A percentile compares a stretch with the other conserved stretches of the same genome.
phyloP scores from a whole-genome alignment of 1,140 invertebrate genomes.

The Geopemphigus sp. region DNA sequence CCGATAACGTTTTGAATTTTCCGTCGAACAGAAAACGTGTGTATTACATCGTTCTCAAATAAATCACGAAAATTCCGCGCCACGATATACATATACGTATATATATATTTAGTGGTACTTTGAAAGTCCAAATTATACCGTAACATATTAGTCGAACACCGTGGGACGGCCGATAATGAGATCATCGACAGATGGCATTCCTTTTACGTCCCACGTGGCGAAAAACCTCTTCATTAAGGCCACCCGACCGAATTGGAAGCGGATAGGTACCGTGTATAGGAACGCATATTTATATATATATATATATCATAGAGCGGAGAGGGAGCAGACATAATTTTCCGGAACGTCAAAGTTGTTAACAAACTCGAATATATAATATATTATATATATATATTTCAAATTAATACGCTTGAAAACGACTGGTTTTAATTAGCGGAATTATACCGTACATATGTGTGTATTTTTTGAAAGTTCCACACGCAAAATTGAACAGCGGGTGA shows the following conservation, averaged over 20 bases:
- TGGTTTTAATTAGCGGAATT: not conserved
- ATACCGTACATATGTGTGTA: not conserved
- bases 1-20: not conserved
- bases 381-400: not conserved
- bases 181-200: conserved; percentile 15
- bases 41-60: not conserved
- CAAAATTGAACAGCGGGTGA: not conserved
- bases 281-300: not conserved
- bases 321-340: not conserved
- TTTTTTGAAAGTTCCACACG: not conserved
- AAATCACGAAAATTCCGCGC: not conserved
- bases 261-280: not conserved
- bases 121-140: not conserved
- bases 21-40: not conserved
- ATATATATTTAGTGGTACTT: not conserved
- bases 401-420: not conserved
- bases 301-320: not conserved
- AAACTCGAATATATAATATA: not conserved
- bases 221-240: conserved; percentile 43
- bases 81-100: no score
- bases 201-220: conserved; percentile 10
- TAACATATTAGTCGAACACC: not conserved
- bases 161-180: conserved; percentile 21
- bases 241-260: not conserved
- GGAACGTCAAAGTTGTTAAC: not conserved